Evolutionary conservation across 2,888 invertebrate genomes (phyloP).

Genomic region (Cantharis rufa): DNA sequence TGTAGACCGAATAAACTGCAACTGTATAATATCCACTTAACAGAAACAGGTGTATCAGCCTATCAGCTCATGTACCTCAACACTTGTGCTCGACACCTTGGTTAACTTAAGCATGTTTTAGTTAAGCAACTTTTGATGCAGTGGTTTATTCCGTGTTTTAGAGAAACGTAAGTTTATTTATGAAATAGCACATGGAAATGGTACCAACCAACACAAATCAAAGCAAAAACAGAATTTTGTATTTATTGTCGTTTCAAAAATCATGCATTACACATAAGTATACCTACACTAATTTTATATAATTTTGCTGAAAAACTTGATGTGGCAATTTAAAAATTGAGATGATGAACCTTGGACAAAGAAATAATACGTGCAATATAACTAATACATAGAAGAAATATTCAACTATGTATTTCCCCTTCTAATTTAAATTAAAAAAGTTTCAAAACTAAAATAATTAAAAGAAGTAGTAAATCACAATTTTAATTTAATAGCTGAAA

Average conservation of each 20-base stretch:
- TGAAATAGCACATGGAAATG: too few species aligned
- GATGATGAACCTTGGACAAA: not conserved
- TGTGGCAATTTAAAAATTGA: not conserved
- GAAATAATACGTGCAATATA: not conserved
- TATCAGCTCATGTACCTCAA: not conserved
- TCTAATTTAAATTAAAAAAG: not conserved
- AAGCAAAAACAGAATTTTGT: too few species aligned
- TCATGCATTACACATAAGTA: too few species aligned
- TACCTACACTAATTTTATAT: not conserved
- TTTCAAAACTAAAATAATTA: not conserved
- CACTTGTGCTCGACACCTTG: not conserved
- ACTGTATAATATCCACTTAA: not conserved
- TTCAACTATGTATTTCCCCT: not conserved
- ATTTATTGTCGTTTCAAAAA: too few species aligned
- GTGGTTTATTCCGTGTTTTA: not conserved
- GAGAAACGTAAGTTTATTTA: too few species aligned
- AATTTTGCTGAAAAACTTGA: not conserved
- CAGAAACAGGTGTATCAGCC: not conserved
- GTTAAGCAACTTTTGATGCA: not conserved
- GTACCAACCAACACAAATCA: too few species aligned
- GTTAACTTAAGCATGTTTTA: not conserved
- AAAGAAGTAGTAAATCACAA: not conserved
- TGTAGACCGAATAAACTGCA: not conserved
- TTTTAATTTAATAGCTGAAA: not conserved
- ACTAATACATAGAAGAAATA: not conserved